Conservation (phyloP, 2,797 vertebrate genomes). For the Leptatherina wallacei region DNA sequence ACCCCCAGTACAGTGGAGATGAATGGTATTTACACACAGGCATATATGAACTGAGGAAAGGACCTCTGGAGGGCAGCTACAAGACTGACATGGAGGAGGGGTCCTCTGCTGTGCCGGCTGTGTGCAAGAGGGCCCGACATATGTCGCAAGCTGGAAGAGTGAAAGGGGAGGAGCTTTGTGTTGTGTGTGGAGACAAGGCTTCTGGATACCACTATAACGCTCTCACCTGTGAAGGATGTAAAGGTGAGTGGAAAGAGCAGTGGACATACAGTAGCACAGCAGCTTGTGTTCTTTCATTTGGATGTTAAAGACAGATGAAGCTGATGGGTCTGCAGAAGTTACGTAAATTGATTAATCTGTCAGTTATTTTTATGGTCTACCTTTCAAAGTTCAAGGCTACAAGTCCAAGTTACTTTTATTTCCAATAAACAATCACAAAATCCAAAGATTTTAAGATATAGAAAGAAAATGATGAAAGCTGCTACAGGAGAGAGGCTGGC, state of each 20-base stretch:
- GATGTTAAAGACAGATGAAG: not conserved
- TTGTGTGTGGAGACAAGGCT: slow-evolving; percentile 97
- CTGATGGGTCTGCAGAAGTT: not conserved
- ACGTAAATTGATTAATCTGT: not conserved
- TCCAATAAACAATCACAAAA: not conserved
- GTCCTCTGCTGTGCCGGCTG: slow-evolving; percentile 75
- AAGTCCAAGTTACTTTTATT: not conserved
- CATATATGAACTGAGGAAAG: slow-evolving; percentile 90
- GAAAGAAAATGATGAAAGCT: not conserved
- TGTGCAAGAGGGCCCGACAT: slow-evolving; percentile 88
- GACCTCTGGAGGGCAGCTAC: slow-evolving; percentile 86
- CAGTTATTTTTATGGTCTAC: not conserved
- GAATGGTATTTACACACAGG: slow-evolving; percentile 91
- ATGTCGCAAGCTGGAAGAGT: slow-evolving; percentile 83
- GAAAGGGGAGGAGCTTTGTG: slow-evolving; percentile 96
- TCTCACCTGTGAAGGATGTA: slow-evolving; percentile 98
- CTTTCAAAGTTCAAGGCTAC: not conserved
- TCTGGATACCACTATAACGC: slow-evolving; percentile 99
- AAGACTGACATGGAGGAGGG: slow-evolving; percentile 84
- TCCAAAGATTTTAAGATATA: not conserved
- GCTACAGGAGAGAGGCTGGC: no score
- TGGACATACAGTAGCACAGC: not conserved
- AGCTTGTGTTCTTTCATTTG: not conserved
- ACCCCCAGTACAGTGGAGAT: slow-evolving; percentile 87
- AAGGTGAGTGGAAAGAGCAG: slow-evolving; percentile 84